Base-by-base conservation (phyloP, 2,888 invertebrate genomes). In the Ornithoptera alexandrae region DNA sequence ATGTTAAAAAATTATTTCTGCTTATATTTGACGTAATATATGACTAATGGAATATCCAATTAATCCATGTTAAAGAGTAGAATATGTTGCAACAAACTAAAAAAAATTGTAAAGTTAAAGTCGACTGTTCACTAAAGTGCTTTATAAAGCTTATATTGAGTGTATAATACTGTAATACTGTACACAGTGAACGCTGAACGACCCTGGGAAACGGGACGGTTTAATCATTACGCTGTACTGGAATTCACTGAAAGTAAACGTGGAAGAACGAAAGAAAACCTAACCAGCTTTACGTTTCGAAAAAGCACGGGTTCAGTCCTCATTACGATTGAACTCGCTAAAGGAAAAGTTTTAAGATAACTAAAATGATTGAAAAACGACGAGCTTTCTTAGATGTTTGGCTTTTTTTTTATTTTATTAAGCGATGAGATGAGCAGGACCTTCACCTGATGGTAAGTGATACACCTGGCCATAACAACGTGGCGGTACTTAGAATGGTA, bases 101-200 rank as follows among this genome's bases (percentile, higher is more conserved):
- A 50, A n/a, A 53, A 58, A 63, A 50, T 20, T 67, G n/a, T 62
- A 62, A 46, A 42, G 57, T 46, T 62, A 24, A 67, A 62, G 57
- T 39, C 62, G 24, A 4, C 24, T 62, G 67, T 67, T 61, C 57
- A 62, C n/a, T 8, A 61, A 57, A 62, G 57, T 18, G 42, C 62
- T 62, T 62, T 57, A 57, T 57, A 57, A 42, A 62, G 67, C 62
- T 67, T 53, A 53, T 30, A 30, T 53, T 53, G 53, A 53, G 53
- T n/a, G 53, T 53, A 30, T 30, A 30, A 30, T 30, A 30, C 30
- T 30, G 30, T 30, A 6, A 6, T 18, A n/a, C 62, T 57, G 57
- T 67, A 67, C 42, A 58, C 57, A 61, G 42, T 24, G n/a, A 42
- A 62, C 57, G 62, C 18, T 39, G 24, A 42, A 46, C 30, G 42